A percentile compares a stretch with the other conserved stretches of the same genome.
phyloP scores from a whole-genome alignment of 2,888 invertebrate species.

The Zygothrica quintamaculata region DNA sequence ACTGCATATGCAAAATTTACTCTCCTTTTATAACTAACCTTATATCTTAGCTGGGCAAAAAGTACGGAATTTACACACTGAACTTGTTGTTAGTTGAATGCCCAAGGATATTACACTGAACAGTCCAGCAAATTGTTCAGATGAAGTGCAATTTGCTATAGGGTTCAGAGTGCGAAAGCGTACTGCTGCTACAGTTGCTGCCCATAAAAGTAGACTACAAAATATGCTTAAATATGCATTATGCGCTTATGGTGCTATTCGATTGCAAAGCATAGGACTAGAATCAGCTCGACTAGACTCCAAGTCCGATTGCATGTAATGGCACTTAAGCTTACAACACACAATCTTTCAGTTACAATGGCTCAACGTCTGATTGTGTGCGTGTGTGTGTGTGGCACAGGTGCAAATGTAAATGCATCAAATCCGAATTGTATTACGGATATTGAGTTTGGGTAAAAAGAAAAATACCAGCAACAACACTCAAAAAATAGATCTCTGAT shows the following conservation, averaged over 20 bases:
- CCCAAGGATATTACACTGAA: too few relatives aligned
- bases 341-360: conserved; percentile 34
- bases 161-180: conserved; percentile 5
- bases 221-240: conserved; percentile 80
- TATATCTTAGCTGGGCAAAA: too few relatives aligned
- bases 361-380: conserved; percentile 13
- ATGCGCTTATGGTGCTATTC: conserved; percentile 64
- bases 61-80: too few relatives aligned
- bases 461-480: conserved; percentile 12
- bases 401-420: conserved; percentile 78
- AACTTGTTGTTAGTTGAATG: too few relatives aligned
- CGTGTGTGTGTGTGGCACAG: conserved; percentile 50
- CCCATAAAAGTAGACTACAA: conserved; percentile 74
- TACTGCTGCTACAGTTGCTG: conserved; percentile 12
- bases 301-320: conserved; percentile 75
- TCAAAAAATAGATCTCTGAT: conserved; percentile 11
- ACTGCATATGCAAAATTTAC: too few relatives aligned
- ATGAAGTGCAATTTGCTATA: conserved; percentile 66
- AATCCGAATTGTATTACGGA: conserved; percentile 64
- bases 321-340: conserved; percentile 78
- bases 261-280: conserved; percentile 32
- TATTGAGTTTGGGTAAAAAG: conserved; percentile 29
- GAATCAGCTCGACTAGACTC: conserved; percentile 53
- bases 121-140: conserved; percentile 61
- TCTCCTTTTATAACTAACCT: too few relatives aligned